Evolutionary conservation across 2,797 vertebrate genomes (phyloP).

Genomic region (Allobates femoralis): DNA sequence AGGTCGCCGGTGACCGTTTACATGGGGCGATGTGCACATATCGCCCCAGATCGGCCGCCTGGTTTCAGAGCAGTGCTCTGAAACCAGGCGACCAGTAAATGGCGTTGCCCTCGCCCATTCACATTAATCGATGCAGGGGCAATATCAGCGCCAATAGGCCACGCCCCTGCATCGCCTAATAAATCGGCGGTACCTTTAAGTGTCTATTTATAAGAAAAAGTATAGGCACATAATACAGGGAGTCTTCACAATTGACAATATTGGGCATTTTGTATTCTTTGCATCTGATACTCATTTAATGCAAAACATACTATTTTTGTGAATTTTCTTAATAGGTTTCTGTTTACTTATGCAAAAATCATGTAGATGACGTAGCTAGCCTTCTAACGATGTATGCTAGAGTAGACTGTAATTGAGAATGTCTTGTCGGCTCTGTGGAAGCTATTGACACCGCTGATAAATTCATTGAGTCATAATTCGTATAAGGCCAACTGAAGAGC

Average conservation of each 20-base stretch:
- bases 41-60: too few relatives aligned
- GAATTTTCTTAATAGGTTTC: neutral
- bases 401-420: neutral
- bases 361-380: neutral
- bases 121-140: too few relatives aligned
- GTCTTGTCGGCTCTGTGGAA: neutral
- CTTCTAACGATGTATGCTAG: neutral
- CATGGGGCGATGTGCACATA: too few relatives aligned
- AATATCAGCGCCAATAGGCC: too few relatives aligned
- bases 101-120: too few relatives aligned
- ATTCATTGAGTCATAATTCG: neutral
- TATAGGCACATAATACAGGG: neutral
- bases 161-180: too few relatives aligned
- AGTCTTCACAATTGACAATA: neutral
- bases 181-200: too few relatives aligned
- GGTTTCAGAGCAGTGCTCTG: too few relatives aligned
- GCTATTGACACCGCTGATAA: neutral
- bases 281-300: neutral
- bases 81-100: too few relatives aligned
- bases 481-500: neutral
- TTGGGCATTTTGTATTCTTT: neutral
- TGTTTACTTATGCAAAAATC: neutral
- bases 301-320: neutral
- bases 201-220: too few relatives aligned
- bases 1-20: too few relatives aligned